Evolutionary conservation across 2,797 vertebrate species (phyloP).

Genomic region (Argentina silus): DNA sequence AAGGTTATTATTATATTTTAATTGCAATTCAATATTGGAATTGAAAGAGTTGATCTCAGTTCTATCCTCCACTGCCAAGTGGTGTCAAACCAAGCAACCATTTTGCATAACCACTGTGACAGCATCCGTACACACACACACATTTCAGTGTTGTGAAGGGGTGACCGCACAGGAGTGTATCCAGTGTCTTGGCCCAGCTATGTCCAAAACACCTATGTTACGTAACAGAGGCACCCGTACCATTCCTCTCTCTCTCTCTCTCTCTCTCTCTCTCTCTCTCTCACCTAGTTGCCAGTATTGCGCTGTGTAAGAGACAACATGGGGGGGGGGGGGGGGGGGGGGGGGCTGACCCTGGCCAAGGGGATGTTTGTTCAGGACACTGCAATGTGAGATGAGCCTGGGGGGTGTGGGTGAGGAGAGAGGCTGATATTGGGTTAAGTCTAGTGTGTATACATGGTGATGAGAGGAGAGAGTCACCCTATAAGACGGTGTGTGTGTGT

Average conservation of each 20-base stretch:
- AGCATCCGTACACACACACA: too few relatives aligned
- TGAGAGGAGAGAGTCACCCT: neutral
- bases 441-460: neutral
- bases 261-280: slow-evolving; percentile 48
- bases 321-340: neutral
- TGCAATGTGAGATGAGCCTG: slow-evolving; percentile 20
- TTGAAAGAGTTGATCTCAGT: neutral
- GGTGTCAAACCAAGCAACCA: neutral
- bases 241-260: slow-evolving; percentile 39
- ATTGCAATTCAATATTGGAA: neutral
- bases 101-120: too few relatives aligned
- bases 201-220: slow-evolving; percentile 52
- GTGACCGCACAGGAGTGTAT: slow-evolving; percentile 23
- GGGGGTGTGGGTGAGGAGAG: neutral
- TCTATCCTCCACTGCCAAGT: neutral
- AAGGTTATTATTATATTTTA: neutral
- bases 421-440: slow-evolving; percentile 7
- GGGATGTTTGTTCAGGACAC: slow-evolving; percentile 56
- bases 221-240: slow-evolving; percentile 28
- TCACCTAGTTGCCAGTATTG: slow-evolving; percentile 58
- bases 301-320: slow-evolving; percentile 33
- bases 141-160: too few relatives aligned
- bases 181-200: slow-evolving; percentile 37
- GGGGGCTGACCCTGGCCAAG: neutral
- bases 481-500: slow-evolving; percentile 52